Evolutionary conservation across 2,113 vertebrate genomes (phyloP), one percentile per base, ranked within the genome.

Genomic region (Petromus typicus): DNA sequence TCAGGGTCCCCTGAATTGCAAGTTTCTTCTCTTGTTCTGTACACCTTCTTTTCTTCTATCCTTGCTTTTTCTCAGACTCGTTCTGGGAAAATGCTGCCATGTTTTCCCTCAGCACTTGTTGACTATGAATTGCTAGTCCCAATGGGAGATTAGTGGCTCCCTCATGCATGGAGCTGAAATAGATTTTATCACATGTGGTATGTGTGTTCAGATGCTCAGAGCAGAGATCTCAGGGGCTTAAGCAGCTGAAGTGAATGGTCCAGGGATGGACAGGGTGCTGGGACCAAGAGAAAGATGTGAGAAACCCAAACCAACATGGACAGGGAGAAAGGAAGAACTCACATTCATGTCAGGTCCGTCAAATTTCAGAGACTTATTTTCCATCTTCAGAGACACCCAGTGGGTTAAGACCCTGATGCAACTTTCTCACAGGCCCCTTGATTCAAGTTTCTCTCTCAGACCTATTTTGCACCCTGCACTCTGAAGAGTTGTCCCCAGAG

Each of bases 141-240:
- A 43, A 32, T 97, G 96, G 96, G 96, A 97, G 96, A 97, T 97
- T 61, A 97, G 93, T 67, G 54, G 81, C 73, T 97, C 96, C 73
- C 86, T 98, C 96, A 61, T 96, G 95, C 90, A 86, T 95, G 92
- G 98, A 96, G 61, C 90, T 95, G 91, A 97, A 95, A 95, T 86
- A 96, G 97, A 95, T 95, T 97, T 97, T 96, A 97, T 97, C 92
- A 4, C 73, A 32, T 45, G 9, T 96, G 83, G 43, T 64, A 51
- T 1, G 9, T 79, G 73, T 90, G 43, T 90, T 94, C 95, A 96
- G 95, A 91, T 78, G 61, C 54, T 80, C 30, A 0, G 17, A 80
- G 82, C 18, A 54, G 84, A 86, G 40, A n/a, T 51, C 76, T 4
- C 27, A 71, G 23, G 88, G 57, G 18, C 82, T 43, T 66, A 61